phyloP scores from a whole-genome alignment of 30 jellyfish, hydroid and myxozoan species.

The Nemopilema nomurai region DNA sequence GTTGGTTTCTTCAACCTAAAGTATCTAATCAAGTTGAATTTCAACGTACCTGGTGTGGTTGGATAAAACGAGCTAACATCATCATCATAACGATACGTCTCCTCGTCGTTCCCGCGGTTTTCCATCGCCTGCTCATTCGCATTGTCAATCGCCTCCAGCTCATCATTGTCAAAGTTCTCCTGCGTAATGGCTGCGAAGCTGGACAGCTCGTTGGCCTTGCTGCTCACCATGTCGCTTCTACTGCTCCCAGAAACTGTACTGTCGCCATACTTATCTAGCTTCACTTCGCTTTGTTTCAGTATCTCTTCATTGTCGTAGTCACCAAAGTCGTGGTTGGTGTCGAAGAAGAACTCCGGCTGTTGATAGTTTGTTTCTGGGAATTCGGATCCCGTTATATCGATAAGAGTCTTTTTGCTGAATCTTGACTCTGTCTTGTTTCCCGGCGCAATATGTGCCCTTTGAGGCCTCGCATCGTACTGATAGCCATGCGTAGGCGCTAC shows the following conservation, averaged over 20 bases:
- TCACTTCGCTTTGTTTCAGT: slow-evolving; percentile 32
- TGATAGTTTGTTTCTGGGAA: slow-evolving; percentile 66
- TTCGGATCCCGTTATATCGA: slow-evolving; percentile 72
- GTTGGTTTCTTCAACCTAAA: not conserved
- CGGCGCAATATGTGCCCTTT: not conserved
- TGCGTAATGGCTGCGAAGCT: slow-evolving; percentile 29
- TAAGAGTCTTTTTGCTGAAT: slow-evolving; percentile 49
- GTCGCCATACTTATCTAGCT: slow-evolving; percentile 26
- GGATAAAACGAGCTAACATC: slow-evolving; percentile 41
- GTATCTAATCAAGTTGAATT: slow-evolving; percentile 29
- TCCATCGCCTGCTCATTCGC: slow-evolving; percentile 56
- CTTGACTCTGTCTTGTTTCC: slow-evolving; percentile 14
- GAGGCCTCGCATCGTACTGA: not conserved
- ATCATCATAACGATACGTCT: slow-evolving; percentile 53
- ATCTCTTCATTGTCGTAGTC: slow-evolving; percentile 62
- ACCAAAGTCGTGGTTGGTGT: slow-evolving; percentile 59
- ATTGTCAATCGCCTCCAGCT: slow-evolving; percentile 41
- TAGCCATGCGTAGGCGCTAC: not conserved
- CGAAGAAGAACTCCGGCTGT: slow-evolving; percentile 70
- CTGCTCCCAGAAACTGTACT: slow-evolving; percentile 13
- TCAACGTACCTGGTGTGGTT: slow-evolving; percentile 47
- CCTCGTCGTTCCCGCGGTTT: slow-evolving; percentile 15
- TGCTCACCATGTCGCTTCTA: slow-evolving; percentile 35
- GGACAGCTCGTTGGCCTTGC: slow-evolving; percentile 19
- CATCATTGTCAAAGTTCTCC: slow-evolving; percentile 55